Percentiles rank a stretch among this genome's conserved stretches.
Evolutionary conservation across 37 sponge, comb jelly and placozoan genomes (phyloP).

Genomic region (Dysidea cf. avara): DNA sequence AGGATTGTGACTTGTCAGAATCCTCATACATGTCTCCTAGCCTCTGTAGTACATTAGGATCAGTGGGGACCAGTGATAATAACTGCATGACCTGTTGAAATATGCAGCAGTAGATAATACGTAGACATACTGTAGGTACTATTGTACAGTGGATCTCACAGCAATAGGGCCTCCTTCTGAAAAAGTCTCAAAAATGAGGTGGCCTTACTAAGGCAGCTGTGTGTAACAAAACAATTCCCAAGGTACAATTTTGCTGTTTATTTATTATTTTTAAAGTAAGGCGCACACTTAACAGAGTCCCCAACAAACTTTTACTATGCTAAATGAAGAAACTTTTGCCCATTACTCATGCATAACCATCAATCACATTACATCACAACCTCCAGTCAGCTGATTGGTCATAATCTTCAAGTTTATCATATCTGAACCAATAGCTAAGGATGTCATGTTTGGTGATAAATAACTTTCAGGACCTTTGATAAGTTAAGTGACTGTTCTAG

Average conservation of each 20-base stretch:
- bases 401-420: slow-evolving; percentile 76
- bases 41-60: slow-evolving; percentile 77
- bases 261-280: too few species aligned
- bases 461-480: slow-evolving; percentile 77
- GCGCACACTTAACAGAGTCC: too few species aligned
- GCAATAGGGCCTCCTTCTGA: neutral
- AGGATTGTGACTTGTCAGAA: slow-evolving; percentile 87
- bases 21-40: slow-evolving; percentile 91
- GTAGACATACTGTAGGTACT: neutral
- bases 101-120: too few species aligned
- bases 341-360: too few species aligned
- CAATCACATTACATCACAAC: too few species aligned
- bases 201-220: too few species aligned
- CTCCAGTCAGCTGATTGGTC: too few species aligned
- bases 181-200: neutral
- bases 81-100: slow-evolving; percentile 92
- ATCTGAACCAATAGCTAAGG: slow-evolving; percentile 12
- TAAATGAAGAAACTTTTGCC: too few species aligned
- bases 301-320: too few species aligned
- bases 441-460: slow-evolving; percentile 58
- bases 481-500: too few species aligned
- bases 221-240: too few species aligned
- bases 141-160: neutral
- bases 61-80: slow-evolving; percentile 90
- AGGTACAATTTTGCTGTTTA: too few species aligned